phyloP scores from a whole-genome alignment of 1,140 invertebrate species.

The Mya arenaria region DNA sequence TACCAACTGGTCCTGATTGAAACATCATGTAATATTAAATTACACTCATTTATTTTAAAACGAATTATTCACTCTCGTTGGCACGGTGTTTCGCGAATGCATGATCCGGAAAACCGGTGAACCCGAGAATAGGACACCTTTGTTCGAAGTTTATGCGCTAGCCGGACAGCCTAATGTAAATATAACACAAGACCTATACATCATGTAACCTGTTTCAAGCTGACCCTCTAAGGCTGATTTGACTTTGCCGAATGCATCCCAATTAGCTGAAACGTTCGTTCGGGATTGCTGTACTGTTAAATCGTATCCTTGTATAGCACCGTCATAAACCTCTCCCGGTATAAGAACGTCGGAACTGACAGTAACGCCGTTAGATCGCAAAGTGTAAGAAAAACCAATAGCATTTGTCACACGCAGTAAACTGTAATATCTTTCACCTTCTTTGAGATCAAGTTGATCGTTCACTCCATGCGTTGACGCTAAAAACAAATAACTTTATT shows the following conservation, averaged over 20 bases:
- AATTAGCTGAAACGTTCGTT: slow-evolving; percentile 37
- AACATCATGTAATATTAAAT: too few relatives aligned
- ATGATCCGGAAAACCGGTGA: too few relatives aligned
- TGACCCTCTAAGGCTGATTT: too few relatives aligned
- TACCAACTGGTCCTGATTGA: too few relatives aligned
- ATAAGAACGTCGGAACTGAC: slow-evolving; percentile 8
- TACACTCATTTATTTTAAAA: too few relatives aligned
- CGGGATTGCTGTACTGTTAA: slow-evolving; percentile 14
- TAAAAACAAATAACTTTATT: background rate
- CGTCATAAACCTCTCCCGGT: slow-evolving; percentile 48
- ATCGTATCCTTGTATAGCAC: slow-evolving; percentile 40
- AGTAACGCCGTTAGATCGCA: slow-evolving; percentile 46
- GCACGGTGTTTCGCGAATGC: too few relatives aligned
- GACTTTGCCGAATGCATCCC: slow-evolving; percentile 51
- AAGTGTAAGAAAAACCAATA: slow-evolving; percentile 23
- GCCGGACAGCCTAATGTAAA: too few relatives aligned
- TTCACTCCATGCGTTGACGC: slow-evolving; percentile 48
- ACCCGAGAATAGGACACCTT: too few relatives aligned
- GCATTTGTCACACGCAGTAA: slow-evolving; percentile 60
- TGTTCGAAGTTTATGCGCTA: too few relatives aligned
- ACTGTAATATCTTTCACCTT: slow-evolving; percentile 60
- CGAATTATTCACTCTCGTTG: too few relatives aligned
- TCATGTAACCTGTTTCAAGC: too few relatives aligned
- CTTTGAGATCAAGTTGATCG: slow-evolving; percentile 52
- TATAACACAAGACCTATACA: too few relatives aligned